Base-by-base conservation (phyloP, 2,113 vertebrate genomes). In the Chaetodon trifascialis region DNA sequence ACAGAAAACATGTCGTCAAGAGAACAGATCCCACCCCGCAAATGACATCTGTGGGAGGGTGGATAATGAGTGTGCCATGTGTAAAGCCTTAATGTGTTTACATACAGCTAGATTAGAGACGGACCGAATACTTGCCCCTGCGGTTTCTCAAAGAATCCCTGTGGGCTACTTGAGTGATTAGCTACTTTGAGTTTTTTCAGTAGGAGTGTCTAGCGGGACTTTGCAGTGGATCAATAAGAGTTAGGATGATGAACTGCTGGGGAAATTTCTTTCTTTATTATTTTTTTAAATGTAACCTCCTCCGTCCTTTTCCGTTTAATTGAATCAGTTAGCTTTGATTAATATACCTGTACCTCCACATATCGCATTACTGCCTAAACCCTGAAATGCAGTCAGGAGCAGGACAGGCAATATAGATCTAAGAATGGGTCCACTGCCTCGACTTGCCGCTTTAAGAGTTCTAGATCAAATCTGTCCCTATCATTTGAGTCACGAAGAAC, bases 161-260 rank as follows among this genome's bases (percentile, higher is more conserved):
- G 81, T 90, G 91, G 94, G 86, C 89, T 84, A 70, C 80, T 91
- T 91, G 85, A 93, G 86, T 90, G 91, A 95, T 95, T 93, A 94
- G 87, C 90, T 92, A 76, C 92, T 93, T 92, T 88, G 82, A 91
- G 88, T 90, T 89, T 89, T 91, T 89, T 73, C 54, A 71, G 76
- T 63, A 66, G 80, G 82, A 86, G 77, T 76, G 82, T 94, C 86
- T 82, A 66, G 71, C 74, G 87, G 83, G 86, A 90, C 75, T 80
- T 84, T 76, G 79, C 83, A 70, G 71, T 80, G 86, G 90, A 95
- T 95, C 94, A 91, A 94, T 95, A 92, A 60, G 52, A 82, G 90
- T 89, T 91, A 90, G 71, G 71, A 93, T 92, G 91, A 94, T 92
- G 84, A 93, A 92, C 88, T 90, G 83, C 76, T 81, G 60, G 87